A percentile compares a stretch with the other conserved stretches of the same genome.
phyloP scores from a whole-genome alignment of 2,797 vertebrate genomes.

The Sebastes iracundus region DNA sequence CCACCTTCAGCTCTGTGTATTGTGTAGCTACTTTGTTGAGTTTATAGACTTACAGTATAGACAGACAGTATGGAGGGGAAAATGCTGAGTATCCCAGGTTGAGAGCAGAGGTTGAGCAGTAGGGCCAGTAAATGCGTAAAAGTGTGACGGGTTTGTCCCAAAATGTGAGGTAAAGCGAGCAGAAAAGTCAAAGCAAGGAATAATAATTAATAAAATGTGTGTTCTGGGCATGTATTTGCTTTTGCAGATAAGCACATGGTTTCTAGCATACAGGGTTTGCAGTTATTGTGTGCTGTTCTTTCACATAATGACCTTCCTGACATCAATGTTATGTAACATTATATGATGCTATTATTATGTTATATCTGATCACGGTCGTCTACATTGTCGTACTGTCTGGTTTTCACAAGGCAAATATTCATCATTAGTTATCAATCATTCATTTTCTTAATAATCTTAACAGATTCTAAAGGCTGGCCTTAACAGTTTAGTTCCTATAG shows the following conservation, averaged over 20 bases:
- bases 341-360: neutral
- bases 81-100: neutral
- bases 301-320: neutral
- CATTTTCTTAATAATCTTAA: too few relatives aligned
- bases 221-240: neutral
- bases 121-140: neutral
- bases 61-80: neutral
- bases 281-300: neutral
- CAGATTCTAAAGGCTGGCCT: too few relatives aligned
- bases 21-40: neutral
- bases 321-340: neutral
- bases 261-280: neutral
- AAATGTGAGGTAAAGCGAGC: neutral
- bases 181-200: neutral
- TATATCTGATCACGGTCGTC: neutral
- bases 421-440: too few relatives aligned
- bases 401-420: neutral
- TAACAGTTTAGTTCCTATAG: too few relatives aligned
- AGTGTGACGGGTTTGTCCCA: neutral
- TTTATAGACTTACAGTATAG: neutral
- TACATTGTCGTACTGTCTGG: neutral
- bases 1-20: neutral
- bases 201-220: neutral
- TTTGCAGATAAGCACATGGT: neutral
- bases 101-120: neutral